phyloP scores from a whole-genome alignment of 2,797 vertebrate species.

The Coregonus suidteri region DNA sequence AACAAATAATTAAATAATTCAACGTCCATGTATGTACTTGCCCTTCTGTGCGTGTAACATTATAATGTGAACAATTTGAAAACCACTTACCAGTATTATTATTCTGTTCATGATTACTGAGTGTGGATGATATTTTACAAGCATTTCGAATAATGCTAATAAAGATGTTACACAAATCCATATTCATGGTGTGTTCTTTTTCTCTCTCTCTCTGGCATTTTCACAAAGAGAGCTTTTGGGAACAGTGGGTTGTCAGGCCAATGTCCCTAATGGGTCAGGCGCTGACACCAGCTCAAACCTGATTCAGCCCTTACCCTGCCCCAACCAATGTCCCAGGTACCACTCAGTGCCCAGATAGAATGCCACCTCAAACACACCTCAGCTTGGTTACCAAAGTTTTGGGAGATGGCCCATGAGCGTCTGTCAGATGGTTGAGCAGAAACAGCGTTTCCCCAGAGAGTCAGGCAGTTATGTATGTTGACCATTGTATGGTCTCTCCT shows the following conservation, averaged over 20 bases:
- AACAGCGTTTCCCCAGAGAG: background rate
- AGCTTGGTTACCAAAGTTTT: constrained; percentile 40
- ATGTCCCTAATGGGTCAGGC: background rate
- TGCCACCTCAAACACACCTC: constrained; percentile 23
- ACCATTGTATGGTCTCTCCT: background rate
- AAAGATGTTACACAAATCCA: constrained; percentile 58
- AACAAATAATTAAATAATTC: constrained; percentile 29
- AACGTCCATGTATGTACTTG: constrained; percentile 40
- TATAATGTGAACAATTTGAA: constrained; percentile 32
- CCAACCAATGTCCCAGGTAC: constrained; percentile 25
- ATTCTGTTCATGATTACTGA: constrained; percentile 71
- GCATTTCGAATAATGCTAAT: constrained; percentile 56
- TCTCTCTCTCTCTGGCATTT: background rate
- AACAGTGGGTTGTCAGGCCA: background rate
- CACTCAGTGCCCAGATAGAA: constrained; percentile 9
- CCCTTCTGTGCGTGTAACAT: constrained; percentile 25
- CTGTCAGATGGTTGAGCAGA: background rate
- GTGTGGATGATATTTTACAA: constrained; percentile 61
- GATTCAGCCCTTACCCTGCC: constrained; percentile 12
- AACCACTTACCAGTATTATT: constrained; percentile 68
- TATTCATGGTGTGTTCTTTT: background rate
- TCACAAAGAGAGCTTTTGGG: background rate
- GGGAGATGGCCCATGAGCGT: background rate
- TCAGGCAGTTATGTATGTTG: background rate
- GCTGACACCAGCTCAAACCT: background rate